A percentile compares a stretch with the other conserved stretches of the same genome.
These are phyloP conservation scores for Xiphophorus maculatus DNA, from an alignment of 2,113 vertebrate species.

Conservation along the genomic window DNA sequence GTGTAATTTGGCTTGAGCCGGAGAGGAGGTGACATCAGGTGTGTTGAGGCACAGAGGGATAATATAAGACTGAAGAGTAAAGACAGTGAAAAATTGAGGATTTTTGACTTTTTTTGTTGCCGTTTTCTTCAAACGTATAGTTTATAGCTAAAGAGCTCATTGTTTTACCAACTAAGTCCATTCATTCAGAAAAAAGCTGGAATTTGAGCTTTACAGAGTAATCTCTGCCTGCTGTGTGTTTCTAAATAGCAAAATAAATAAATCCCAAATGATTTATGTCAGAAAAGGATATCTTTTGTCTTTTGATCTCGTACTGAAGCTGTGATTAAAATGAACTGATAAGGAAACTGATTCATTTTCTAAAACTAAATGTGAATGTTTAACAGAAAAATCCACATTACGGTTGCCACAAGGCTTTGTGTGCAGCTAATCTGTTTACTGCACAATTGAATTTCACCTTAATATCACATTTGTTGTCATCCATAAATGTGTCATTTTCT, in stretches of 20 bases:
- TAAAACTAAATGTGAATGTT: background rate
- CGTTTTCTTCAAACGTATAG: constrained; percentile 23
- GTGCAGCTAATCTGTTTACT: constrained; percentile 35
- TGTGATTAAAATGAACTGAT: background rate
- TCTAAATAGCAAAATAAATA: background rate
- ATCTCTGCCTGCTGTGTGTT: constrained; percentile 3
- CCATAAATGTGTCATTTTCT: constrained; percentile 17
- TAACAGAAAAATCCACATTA: background rate
- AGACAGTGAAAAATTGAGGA: background rate
- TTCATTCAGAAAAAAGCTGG: constrained; percentile 23
- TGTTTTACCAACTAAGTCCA: background rate
- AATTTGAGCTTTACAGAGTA: constrained; percentile 16
- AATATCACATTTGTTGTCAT: constrained; percentile 19
- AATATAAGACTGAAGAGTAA: constrained; percentile 8
- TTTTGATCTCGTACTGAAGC: background rate
- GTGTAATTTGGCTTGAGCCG: constrained; percentile 28
- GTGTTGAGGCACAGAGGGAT: constrained; percentile 3
- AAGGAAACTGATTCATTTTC: background rate
- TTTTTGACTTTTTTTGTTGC: background rate
- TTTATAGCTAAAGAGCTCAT: constrained; percentile 41
- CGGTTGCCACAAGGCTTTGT: background rate
- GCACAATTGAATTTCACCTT: constrained; percentile 38
- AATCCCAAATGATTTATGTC: background rate
- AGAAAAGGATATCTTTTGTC: constrained; percentile 9
- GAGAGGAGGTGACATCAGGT: constrained; percentile 6